Evolutionary conservation across 2,888 invertebrate species (phyloP).

Genomic region (Chalcosyrphus nemorum): DNA sequence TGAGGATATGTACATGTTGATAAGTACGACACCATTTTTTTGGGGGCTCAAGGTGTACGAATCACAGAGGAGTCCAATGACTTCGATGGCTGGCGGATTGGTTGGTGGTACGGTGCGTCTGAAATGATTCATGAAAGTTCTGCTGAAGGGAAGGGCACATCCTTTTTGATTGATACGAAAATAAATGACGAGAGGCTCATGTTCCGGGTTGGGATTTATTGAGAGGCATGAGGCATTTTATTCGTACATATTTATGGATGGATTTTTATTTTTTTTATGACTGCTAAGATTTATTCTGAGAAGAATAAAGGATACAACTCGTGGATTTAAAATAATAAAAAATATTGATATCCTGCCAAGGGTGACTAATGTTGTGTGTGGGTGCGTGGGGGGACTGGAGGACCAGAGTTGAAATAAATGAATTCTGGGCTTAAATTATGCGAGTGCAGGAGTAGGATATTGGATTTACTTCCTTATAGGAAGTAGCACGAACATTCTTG

Average conservation of each 20-base stretch:
- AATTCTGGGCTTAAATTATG: too few species aligned
- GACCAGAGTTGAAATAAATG: too few species aligned
- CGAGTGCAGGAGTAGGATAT: too few species aligned
- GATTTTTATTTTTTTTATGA: background rate
- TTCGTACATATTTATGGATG: conserved; percentile 1
- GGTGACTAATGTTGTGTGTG: background rate
- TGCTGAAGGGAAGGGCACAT: background rate
- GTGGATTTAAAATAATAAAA: background rate
- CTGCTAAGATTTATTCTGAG: background rate
- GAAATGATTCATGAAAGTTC: conserved; percentile 14
- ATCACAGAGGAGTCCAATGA: conserved; percentile 13
- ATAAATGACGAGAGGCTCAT: conserved; percentile 17
- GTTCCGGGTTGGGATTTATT: background rate
- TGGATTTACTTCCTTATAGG: too few species aligned
- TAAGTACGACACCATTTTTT: conserved; percentile 38
- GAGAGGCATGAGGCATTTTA: background rate
- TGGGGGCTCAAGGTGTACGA: conserved; percentile 16
- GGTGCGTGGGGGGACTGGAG: too few species aligned
- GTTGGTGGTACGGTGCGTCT: background rate
- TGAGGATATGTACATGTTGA: conserved; percentile 25
- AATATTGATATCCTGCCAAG: background rate
- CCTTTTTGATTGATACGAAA: conserved; percentile 29
- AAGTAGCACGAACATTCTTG: too few species aligned
- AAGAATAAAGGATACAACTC: background rate
- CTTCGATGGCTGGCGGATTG: background rate